Conservation (phyloP, 1,140 invertebrate species). For the Melipona quadrifasciata region DNA sequence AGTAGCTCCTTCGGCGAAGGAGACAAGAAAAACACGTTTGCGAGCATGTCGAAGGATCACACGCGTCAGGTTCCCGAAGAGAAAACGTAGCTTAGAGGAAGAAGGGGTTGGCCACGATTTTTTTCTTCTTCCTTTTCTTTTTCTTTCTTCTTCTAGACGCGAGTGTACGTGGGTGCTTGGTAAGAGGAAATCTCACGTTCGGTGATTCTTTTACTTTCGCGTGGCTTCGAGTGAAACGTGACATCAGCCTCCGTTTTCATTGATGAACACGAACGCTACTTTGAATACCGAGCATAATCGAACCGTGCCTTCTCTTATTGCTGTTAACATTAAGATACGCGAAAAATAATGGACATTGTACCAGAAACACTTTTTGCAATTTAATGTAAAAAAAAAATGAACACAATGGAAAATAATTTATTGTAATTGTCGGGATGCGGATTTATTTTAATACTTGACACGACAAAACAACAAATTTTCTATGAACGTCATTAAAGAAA, state of each 20-base stretch:
- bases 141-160: background rate
- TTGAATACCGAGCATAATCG: no score
- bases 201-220: constrained; percentile 2
- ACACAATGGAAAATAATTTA: no score
- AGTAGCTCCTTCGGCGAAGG: background rate
- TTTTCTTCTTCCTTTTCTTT: no score
- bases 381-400: no score
- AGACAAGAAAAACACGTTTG: background rate
- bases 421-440: no score
- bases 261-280: background rate
- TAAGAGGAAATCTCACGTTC: background rate
- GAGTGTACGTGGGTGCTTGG: background rate
- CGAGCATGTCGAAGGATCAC: background rate
- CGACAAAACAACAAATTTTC: no score
- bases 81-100: background rate
- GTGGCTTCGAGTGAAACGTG: constrained; percentile 4
- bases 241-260: background rate
- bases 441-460: no score
- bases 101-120: background rate
- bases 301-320: no score
- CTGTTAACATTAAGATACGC: no score
- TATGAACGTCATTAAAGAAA: no score
- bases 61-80: background rate
- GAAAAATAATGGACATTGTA: no score
- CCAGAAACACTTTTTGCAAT: no score